Conservation (phyloP, 2,888 invertebrate species). For the Xylota sylvarum region DNA sequence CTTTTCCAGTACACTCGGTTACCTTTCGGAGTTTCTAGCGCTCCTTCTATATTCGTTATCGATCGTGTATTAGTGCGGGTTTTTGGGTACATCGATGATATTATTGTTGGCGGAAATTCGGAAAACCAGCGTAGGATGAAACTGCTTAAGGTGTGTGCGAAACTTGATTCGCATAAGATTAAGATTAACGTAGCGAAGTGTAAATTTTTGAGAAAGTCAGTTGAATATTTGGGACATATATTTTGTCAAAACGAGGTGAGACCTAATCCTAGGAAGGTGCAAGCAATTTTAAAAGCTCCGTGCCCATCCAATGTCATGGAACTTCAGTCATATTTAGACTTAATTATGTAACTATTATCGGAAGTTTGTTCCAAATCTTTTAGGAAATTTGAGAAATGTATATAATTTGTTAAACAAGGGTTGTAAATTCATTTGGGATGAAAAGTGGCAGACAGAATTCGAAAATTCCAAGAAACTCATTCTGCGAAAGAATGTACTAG, state of each 20-base stretch:
- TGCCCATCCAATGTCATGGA: not conserved
- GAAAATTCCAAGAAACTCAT: conserved; percentile 25
- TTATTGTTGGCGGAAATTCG: conserved; percentile 1
- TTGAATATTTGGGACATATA: conserved; percentile 38
- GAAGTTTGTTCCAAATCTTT: conserved; percentile 41
- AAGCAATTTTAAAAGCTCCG: not conserved
- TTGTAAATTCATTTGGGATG: conserved; percentile 2
- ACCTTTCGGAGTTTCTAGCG: conserved; percentile 68
- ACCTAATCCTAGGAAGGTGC: conserved; percentile 31
- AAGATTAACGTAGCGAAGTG: conserved; percentile 33
- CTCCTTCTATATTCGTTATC: conserved; percentile 62
- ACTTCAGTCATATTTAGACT: conserved; percentile 38
- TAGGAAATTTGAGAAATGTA: conserved; percentile 8
- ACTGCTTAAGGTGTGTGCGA: conserved; percentile 4
- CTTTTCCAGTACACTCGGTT: conserved; percentile 59
- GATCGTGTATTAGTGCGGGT: conserved; percentile 18
- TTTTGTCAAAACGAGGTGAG: conserved; percentile 31
- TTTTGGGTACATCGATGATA: conserved; percentile 23
- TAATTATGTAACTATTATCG: conserved; percentile 31
- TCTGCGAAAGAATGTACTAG: conserved; percentile 11
- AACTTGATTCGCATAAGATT: conserved; percentile 22
- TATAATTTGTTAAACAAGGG: conserved; percentile 21
- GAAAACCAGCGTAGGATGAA: conserved; percentile 22
- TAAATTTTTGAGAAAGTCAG: conserved; percentile 27
- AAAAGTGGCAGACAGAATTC: conserved; percentile 33